Percentiles rank a stretch among this genome's conserved stretches.
Conservation (phyloP, 1,140 invertebrate species). For the Arctopsyche grandis region DNA sequence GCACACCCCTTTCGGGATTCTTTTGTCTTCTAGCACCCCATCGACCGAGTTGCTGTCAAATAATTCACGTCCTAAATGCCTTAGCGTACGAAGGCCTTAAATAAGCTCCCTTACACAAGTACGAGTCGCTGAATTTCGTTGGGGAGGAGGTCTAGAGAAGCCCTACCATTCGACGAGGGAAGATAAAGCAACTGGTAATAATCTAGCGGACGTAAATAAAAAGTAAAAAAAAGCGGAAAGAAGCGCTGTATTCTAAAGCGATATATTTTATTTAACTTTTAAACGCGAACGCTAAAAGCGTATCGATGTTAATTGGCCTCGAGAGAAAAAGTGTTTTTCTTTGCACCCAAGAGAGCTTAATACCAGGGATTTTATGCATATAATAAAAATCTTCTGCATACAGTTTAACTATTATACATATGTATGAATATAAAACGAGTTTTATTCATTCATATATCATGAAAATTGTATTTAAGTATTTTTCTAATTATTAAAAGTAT, state of each 20-base stretch:
- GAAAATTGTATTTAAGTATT: too few species aligned
- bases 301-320: too few species aligned
- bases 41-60: constrained; percentile 45
- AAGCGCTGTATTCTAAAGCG: neutral
- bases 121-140: neutral
- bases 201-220: constrained; percentile 11
- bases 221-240: neutral
- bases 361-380: too few species aligned
- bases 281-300: neutral
- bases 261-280: neutral
- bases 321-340: too few species aligned
- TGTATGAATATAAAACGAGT: too few species aligned
- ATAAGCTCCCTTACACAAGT: constrained; percentile 46
- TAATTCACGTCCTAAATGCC: constrained; percentile 54
- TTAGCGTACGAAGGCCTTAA: constrained; percentile 48
- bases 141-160: neutral
- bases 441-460: too few species aligned
- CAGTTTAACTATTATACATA: too few species aligned
- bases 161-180: neutral
- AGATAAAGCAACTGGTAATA: constrained; percentile 18
- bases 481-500: too few species aligned
- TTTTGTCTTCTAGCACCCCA: constrained; percentile 29
- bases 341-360: too few species aligned
- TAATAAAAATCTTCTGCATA: too few species aligned
- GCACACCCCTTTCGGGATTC: constrained; percentile 23